A percentile compares a stretch with the other conserved stretches of the same genome.
Conservation (phyloP, 2,888 invertebrate species). For the Eulithis testata region DNA sequence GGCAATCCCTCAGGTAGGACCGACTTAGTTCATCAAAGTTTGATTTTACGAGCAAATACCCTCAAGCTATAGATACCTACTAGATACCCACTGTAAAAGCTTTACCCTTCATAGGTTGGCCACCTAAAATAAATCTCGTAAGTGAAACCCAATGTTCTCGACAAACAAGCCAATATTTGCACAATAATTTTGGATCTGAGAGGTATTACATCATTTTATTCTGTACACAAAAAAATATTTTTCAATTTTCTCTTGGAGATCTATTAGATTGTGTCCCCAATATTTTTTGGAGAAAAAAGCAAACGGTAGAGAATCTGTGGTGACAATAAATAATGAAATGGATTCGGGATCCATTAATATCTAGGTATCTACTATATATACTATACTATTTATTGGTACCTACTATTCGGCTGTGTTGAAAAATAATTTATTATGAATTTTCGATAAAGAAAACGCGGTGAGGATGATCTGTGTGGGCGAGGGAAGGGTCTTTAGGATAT, state of each 20-base stretch:
- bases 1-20: neutral
- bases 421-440: constrained; percentile 19
- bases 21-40: constrained; percentile 15
- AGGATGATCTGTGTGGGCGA: constrained; percentile 20
- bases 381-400: no score
- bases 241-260: constrained; percentile 37
- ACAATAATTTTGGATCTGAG: constrained; percentile 27
- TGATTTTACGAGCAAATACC: constrained; percentile 18
- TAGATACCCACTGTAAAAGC: constrained; percentile 1
- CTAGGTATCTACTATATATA: no score
- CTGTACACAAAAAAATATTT: constrained; percentile 35
- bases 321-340: constrained; percentile 14
- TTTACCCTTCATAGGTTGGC: constrained; percentile 21
- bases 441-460: constrained; percentile 15
- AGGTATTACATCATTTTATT: constrained; percentile 35
- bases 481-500: constrained; percentile 8
- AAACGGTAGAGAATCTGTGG: constrained; percentile 3
- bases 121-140: constrained; percentile 23
- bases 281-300: constrained; percentile 10
- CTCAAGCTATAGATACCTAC: constrained; percentile 6
- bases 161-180: constrained; percentile 36
- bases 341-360: constrained; percentile 7
- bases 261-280: constrained; percentile 27
- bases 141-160: constrained; percentile 32
- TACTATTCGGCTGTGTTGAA: constrained; percentile 1